These are phyloP conservation scores for Trigoniulus corallinus DNA, from an alignment of 1,140 invertebrate genomes.

Conservation along the genomic window DNA sequence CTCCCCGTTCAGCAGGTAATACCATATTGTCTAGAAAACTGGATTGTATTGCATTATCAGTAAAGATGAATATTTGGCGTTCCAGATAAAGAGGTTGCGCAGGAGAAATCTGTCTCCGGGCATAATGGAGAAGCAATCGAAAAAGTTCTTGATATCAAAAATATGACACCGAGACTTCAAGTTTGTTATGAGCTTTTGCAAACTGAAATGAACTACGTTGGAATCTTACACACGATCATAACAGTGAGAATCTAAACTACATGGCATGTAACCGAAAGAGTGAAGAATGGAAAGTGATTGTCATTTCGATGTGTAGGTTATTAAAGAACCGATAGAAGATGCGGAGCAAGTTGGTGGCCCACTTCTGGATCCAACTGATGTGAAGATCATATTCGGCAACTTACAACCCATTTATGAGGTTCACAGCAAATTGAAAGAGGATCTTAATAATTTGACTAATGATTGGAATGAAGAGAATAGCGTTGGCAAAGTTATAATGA, in stretches of 20 bases:
- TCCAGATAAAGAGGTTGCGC: too few relatives aligned
- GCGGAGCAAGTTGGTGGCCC: conserved; percentile 52
- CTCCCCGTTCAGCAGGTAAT: too few relatives aligned
- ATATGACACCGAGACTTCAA: conserved; percentile 58
- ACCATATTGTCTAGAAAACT: too few relatives aligned
- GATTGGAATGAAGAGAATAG: conserved; percentile 69
- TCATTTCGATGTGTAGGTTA: conserved; percentile 56
- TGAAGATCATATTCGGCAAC: conserved; percentile 92
- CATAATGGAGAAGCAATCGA: too few relatives aligned
- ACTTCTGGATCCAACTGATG: conserved; percentile 75
- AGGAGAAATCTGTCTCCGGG: too few relatives aligned
- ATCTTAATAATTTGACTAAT: conserved; percentile 45
- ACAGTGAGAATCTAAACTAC: conserved; percentile 46
- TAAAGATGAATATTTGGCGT: too few relatives aligned
- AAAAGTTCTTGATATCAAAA: conserved; percentile 20
- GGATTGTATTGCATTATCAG: too few relatives aligned
- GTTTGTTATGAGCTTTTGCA: conserved; percentile 85
- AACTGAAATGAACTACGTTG: conserved; percentile 94
- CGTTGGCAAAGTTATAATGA: conserved; percentile 73
- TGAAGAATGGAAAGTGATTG: too few relatives aligned
- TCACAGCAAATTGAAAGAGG: conserved; percentile 66
- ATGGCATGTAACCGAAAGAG: too few relatives aligned
- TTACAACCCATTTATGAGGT: conserved; percentile 84
- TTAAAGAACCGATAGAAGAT: conserved; percentile 68
- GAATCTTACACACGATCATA: conserved; percentile 79